Evolutionary conservation across 2,888 invertebrate species (phyloP), one percentile per base, ranked within the genome.

Genomic region (Nudaria mundana): DNA sequence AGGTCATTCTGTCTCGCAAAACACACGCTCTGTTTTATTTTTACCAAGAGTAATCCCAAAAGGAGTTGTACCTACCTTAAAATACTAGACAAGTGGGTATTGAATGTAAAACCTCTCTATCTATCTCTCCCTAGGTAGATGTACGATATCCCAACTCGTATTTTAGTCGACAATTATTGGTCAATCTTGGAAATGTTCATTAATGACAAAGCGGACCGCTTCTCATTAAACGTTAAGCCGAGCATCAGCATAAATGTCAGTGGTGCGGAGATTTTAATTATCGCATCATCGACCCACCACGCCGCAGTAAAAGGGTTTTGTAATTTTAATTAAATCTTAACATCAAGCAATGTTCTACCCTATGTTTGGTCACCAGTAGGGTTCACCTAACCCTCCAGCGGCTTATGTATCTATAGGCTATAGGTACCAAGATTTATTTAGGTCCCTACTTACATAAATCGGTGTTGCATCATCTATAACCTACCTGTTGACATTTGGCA

Each of bases 221-320:
- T 52, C 65, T 75, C 76, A 79, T 83, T 83, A 81, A 76, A 66
- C 50, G 58, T 44, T 68, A 63, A 70, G 74, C 71, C 73, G 67
- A 67, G 68, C 77, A 84, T 84, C 81, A 82, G 76, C 78, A 76
- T 85, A 76, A 85, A 85, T 83, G 86, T 84, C 85, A 84, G 77
- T 68, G 58, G 60, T 59, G 64, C 55, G 64, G 75, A 82, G 76
- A 69, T 78, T 85, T 86, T 86, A 85, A 86, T 85, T 85, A 85
- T 76, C 45, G 48, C 56, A 39, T 41, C 48, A 45, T 56, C 63
- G 81, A 81, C 82, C 82, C 74, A 81, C 82, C 83, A 67, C 79
- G 51, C 60, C 51, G 66, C 63, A 64, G 54, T 29, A 23, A 41
- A 29, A 37, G 32, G 36, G 31, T 41, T 35, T 29, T 32, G 23